Percentiles rank a stretch among this genome's conserved stretches.
Conservation (phyloP, 92 coral and sea anemone genomes). For the Umimayanthus kanabou region DNA sequence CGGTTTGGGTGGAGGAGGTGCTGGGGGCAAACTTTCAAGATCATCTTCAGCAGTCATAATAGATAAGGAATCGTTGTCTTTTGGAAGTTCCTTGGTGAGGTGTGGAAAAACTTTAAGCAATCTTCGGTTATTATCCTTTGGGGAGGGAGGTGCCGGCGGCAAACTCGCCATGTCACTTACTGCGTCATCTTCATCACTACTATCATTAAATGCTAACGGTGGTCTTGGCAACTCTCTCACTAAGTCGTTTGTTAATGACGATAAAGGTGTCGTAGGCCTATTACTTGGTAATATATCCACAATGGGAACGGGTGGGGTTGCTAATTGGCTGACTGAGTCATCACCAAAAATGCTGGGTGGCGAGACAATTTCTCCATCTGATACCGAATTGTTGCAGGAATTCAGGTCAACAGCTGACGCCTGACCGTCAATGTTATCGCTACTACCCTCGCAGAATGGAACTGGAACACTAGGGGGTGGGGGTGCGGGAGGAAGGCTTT, state of each 20-base stretch:
- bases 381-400: not conserved
- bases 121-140: slow-evolving; percentile 35
- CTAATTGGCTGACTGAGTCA: not conserved
- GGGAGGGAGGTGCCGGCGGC: slow-evolving; percentile 51
- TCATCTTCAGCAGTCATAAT: slow-evolving; percentile 29
- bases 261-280: not conserved
- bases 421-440: not conserved
- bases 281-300: not conserved
- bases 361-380: slow-evolving; percentile 22
- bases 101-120: slow-evolving; percentile 26
- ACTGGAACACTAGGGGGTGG: slow-evolving; percentile 64
- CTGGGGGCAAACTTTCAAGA: slow-evolving; percentile 56
- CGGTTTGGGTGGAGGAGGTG: slow-evolving; percentile 55
- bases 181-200: not conserved
- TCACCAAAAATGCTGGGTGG: slow-evolving; percentile 33
- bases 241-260: not conserved
- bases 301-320: not conserved
- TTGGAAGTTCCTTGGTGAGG: slow-evolving; percentile 29
- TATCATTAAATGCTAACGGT: slow-evolving; percentile 4
- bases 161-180: slow-evolving; percentile 40
- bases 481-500: slow-evolving; percentile 76
- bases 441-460: not conserved
- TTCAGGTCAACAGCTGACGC: not conserved
- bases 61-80: slow-evolving; percentile 6
- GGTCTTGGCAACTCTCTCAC: not conserved